Conservation (phyloP, 2,888 invertebrate genomes). For the Spodoptera exigua region DNA sequence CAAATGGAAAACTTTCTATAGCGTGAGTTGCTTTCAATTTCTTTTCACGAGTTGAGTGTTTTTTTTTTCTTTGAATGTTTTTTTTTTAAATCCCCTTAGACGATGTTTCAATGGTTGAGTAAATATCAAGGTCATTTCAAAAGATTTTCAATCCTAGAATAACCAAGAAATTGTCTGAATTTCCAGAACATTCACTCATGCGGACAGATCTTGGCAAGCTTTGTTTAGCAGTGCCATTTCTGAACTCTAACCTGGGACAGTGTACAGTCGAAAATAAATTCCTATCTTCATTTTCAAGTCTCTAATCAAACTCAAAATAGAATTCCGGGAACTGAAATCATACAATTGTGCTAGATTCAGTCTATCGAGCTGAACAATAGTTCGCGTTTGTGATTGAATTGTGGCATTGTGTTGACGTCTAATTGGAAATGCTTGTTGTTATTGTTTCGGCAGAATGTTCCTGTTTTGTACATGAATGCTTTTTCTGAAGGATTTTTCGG, state of each 20-base stretch:
- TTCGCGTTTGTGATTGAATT: constrained; percentile 44
- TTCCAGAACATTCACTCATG: too few species aligned
- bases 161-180: too few species aligned
- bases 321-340: constrained; percentile 21
- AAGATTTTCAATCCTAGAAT: not conserved
- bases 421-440: constrained; percentile 59
- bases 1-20: constrained; percentile 51
- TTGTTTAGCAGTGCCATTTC: not conserved
- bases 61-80: constrained; percentile 10
- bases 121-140: not conserved
- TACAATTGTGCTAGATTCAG: constrained; percentile 30
- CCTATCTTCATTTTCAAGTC: constrained; percentile 51
- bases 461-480: not conserved
- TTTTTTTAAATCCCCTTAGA: constrained; percentile 16
- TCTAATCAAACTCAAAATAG: constrained; percentile 63
- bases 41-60: constrained; percentile 18
- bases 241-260: too few species aligned
- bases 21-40: constrained; percentile 28
- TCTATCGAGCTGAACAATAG: constrained; percentile 44
- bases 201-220: not conserved
- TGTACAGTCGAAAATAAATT: not conserved
- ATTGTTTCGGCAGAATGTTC: constrained; percentile 21
- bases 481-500: too few species aligned
- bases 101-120: constrained; percentile 8
- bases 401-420: constrained; percentile 54